Evolutionary conservation across 2,113 vertebrate species (phyloP).

Genomic region (Chascanopsetta lugubris): DNA sequence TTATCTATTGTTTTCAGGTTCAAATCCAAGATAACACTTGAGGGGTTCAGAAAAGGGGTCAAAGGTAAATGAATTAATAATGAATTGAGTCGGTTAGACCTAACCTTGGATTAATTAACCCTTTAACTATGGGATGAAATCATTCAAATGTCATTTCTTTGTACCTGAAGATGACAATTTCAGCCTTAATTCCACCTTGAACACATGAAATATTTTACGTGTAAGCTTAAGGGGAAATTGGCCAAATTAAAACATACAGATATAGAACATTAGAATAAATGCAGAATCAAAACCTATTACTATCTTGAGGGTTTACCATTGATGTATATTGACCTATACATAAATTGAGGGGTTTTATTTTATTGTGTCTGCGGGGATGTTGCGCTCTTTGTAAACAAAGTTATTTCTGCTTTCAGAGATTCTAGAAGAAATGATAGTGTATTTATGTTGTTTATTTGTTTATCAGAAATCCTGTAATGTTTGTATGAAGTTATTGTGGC

Average conservation of each 20-base stretch:
- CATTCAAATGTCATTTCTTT: neutral
- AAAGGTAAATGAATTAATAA: too few relatives aligned
- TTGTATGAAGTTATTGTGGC: slow-evolving; percentile 54
- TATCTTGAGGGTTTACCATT: neutral
- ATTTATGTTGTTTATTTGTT: slow-evolving; percentile 69
- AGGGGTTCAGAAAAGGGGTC: neutral
- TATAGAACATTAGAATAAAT: neutral
- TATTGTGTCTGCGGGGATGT: slow-evolving; percentile 12
- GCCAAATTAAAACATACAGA: neutral
- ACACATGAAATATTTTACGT: neutral
- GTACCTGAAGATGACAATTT: neutral
- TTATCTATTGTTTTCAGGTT: neutral
- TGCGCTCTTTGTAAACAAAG: neutral
- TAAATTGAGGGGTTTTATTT: neutral
- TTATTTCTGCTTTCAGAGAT: slow-evolving; percentile 42
- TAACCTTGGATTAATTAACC: too few relatives aligned
- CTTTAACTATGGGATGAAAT: too few relatives aligned
- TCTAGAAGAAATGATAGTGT: slow-evolving; percentile 42
- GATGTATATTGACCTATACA: neutral
- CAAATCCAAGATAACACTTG: neutral
- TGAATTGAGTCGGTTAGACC: too few relatives aligned
- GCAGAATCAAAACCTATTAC: neutral
- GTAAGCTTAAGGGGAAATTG: neutral
- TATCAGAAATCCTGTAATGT: slow-evolving; percentile 57
- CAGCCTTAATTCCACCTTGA: neutral